phyloP scores from a whole-genome alignment of 2,888 invertebrate species.

The Poecilobothrus nobilitatus region DNA sequence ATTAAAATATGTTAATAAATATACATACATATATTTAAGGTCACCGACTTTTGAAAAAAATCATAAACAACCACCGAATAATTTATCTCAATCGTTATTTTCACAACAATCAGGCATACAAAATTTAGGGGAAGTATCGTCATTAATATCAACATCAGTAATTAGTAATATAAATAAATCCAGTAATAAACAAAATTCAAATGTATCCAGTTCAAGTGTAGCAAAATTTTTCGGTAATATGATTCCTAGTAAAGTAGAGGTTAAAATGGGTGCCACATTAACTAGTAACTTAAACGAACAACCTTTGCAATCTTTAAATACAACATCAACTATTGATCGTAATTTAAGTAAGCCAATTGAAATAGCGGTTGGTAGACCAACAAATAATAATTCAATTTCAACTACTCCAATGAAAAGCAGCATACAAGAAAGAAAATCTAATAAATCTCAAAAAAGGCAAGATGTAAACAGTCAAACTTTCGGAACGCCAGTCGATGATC shows the following conservation, averaged over 20 bases:
- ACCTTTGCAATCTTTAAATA: not conserved
- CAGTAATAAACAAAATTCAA: slow-evolving; percentile 26
- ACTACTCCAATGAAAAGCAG: slow-evolving; percentile 24
- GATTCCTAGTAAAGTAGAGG: slow-evolving; percentile 43
- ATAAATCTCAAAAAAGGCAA: slow-evolving; percentile 20
- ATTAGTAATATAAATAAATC: slow-evolving; percentile 20
- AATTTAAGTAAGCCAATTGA: slow-evolving; percentile 37
- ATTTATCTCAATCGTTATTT: not conserved
- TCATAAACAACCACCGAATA: slow-evolving; percentile 3
- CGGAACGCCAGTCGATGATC: slow-evolving; percentile 41
- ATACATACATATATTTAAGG: not conserved
- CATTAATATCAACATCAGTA: slow-evolving; percentile 12
- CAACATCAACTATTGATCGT: slow-evolving; percentile 28
- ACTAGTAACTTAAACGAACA: slow-evolving; percentile 12
- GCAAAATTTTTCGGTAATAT: slow-evolving; percentile 38
- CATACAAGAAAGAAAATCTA: slow-evolving; percentile 12
- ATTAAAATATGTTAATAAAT: not conserved
- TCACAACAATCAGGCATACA: not conserved
- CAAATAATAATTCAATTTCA: slow-evolving; percentile 24
- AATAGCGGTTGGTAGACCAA: slow-evolving; percentile 28
- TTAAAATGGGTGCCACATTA: slow-evolving; percentile 31
- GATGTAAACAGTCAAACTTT: slow-evolving; percentile 34
- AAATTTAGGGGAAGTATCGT: not conserved
- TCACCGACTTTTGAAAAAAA: slow-evolving; percentile 2
- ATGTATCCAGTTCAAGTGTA: slow-evolving; percentile 28